Conservation (phyloP, 1,140 invertebrate genomes). For the Psilanteris sp. region DNA sequence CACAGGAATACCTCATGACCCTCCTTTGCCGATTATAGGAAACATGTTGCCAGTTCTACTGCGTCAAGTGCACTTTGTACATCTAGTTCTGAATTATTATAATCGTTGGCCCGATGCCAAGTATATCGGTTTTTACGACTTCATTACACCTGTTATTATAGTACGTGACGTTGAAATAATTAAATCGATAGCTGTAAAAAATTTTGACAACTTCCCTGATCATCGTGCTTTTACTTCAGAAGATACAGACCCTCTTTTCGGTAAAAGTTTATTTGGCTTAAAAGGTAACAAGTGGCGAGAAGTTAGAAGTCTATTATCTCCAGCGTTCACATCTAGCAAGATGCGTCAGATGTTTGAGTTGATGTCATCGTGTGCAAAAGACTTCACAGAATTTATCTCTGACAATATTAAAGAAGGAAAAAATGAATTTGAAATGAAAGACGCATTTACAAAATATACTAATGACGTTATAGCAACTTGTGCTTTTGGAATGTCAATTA, state of each 20-base stretch:
- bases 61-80: constrained; percentile 11
- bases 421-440: constrained; percentile 57
- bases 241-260: constrained; percentile 79
- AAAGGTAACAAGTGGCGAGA: constrained; percentile 75
- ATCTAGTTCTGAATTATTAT: constrained; percentile 31
- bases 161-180: constrained; percentile 51
- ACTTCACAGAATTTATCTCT: constrained; percentile 38
- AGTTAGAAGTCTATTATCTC: constrained; percentile 72
- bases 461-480: constrained; percentile 33
- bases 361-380: constrained; percentile 64
- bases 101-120: constrained; percentile 32
- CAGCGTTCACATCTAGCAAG: constrained; percentile 76
- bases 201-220: constrained; percentile 84
- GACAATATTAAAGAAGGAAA: not conserved
- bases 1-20: constrained; percentile 30
- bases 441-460: constrained; percentile 33
- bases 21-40: constrained; percentile 64
- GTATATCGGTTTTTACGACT: constrained; percentile 67
- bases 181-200: constrained; percentile 81
- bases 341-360: constrained; percentile 72
- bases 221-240: constrained; percentile 76
- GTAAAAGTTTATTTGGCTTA: constrained; percentile 62
- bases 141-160: constrained; percentile 53
- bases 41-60: constrained; percentile 23
- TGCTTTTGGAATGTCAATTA: constrained; percentile 26